Conservation (phyloP, 2,797 vertebrate species). For the Cossypha polioptera region DNA sequence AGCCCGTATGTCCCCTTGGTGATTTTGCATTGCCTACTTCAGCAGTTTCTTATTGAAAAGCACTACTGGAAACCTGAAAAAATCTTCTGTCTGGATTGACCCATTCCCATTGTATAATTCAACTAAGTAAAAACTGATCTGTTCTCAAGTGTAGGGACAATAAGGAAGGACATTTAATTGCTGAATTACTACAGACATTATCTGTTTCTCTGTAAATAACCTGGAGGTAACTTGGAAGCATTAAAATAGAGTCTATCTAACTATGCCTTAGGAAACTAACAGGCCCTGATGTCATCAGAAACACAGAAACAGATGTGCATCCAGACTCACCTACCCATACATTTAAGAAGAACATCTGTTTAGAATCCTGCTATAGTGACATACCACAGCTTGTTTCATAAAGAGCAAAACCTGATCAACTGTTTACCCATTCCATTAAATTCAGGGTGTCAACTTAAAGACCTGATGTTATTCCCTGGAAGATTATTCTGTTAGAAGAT, state of each 20-base stretch:
- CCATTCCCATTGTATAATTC: not conserved
- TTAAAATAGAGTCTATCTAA: not conserved
- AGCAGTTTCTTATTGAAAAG: not conserved
- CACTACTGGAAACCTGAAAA: not conserved
- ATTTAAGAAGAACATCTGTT: not conserved
- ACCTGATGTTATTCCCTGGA: not conserved
- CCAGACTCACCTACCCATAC: not conserved
- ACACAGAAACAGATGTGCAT: rapidly evolving
- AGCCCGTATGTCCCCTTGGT: not conserved
- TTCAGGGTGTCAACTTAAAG: not conserved
- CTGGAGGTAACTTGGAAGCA: not conserved
- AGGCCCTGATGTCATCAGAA: not conserved
- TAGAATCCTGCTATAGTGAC: not conserved
- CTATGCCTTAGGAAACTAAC: not conserved
- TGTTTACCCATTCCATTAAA: not conserved
- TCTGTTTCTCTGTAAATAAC: not conserved
- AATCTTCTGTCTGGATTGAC: not conserved
- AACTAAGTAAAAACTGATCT: not conserved
- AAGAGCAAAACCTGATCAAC: not conserved
- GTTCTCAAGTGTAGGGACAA: not conserved
- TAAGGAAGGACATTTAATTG: not conserved
- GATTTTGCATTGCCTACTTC: not conserved
- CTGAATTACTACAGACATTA: not conserved
- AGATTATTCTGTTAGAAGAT: not conserved
- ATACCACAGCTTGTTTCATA: not conserved